Evolutionary conservation across 2,888 invertebrate species (phyloP).

Genomic region (Eulithis prunata): DNA sequence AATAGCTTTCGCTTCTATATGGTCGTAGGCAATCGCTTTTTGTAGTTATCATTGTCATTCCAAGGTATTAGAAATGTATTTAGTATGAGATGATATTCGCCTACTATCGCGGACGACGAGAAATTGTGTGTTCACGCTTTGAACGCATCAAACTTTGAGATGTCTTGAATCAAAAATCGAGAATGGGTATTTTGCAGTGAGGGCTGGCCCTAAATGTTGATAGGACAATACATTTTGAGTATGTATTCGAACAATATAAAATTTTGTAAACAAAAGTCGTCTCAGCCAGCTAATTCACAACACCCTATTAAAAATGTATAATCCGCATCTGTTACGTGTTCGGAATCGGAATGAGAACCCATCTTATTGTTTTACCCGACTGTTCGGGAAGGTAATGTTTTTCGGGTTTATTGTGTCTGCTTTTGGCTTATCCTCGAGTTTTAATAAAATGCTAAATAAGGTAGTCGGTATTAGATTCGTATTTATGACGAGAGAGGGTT

Average conservation of each 20-base stretch:
- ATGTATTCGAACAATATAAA: slow-evolving; percentile 35
- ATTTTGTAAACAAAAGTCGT: slow-evolving; percentile 36
- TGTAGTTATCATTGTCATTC: background rate
- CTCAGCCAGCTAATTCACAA: slow-evolving; percentile 37
- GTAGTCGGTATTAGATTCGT: background rate
- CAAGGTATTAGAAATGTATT: too few relatives aligned
- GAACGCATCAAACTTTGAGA: background rate
- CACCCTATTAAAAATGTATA: slow-evolving; percentile 46
- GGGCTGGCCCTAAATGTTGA: background rate
- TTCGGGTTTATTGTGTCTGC: background rate
- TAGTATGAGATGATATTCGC: background rate
- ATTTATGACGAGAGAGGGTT: background rate
- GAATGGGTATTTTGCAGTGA: background rate
- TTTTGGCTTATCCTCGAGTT: background rate
- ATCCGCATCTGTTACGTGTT: slow-evolving; percentile 43
- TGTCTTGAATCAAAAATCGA: background rate
- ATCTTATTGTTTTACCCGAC: slow-evolving; percentile 20
- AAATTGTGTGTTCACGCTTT: too few relatives aligned
- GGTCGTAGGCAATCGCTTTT: background rate
- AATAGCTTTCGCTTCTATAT: background rate
- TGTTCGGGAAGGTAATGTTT: background rate
- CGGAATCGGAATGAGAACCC: slow-evolving; percentile 35
- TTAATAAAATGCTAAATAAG: background rate
- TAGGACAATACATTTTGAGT: slow-evolving; percentile 10
- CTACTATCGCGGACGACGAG: background rate